A percentile compares a stretch with the other conserved stretches of the same genome.
These are phyloP conservation scores for Vanessa atalanta DNA, from an alignment of 1,140 invertebrate species.

Conservation along the genomic window DNA sequence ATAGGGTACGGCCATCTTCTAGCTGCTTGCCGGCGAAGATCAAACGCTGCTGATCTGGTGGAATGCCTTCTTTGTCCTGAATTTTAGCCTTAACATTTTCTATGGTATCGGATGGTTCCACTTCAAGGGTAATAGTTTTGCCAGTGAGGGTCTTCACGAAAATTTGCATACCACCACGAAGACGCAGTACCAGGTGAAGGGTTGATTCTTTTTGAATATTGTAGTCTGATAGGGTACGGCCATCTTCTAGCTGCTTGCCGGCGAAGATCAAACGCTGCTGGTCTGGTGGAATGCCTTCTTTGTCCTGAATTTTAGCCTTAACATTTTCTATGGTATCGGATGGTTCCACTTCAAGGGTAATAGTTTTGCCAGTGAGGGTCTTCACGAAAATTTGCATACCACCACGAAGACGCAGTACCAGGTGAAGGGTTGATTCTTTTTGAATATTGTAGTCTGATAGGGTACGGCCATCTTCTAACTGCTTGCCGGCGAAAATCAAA, in stretches of 20 bases:
- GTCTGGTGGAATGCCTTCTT: constrained; percentile 52
- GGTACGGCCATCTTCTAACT: constrained; percentile 53
- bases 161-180: constrained; percentile 80
- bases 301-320: constrained; percentile 51
- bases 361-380: constrained; percentile 81
- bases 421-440: constrained; percentile 48
- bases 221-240: constrained; percentile 51
- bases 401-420: constrained; percentile 47
- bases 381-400: constrained; percentile 76
- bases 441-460: constrained; percentile 52
- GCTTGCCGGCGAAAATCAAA: constrained; percentile 77
- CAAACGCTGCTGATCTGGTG: constrained; percentile 84
- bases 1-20: constrained; percentile 51
- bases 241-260: constrained; percentile 70
- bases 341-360: constrained; percentile 50
- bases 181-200: constrained; percentile 45
- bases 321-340: constrained; percentile 53
- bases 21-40: constrained; percentile 82
- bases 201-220: constrained; percentile 55
- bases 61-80: constrained; percentile 86
- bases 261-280: constrained; percentile 77
- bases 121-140: constrained; percentile 87
- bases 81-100: constrained; percentile 86
- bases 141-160: constrained; percentile 84
- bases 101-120: constrained; percentile 85